Conservation (phyloP, 2,888 invertebrate genomes). For the Drosophila peninsularis region DNA sequence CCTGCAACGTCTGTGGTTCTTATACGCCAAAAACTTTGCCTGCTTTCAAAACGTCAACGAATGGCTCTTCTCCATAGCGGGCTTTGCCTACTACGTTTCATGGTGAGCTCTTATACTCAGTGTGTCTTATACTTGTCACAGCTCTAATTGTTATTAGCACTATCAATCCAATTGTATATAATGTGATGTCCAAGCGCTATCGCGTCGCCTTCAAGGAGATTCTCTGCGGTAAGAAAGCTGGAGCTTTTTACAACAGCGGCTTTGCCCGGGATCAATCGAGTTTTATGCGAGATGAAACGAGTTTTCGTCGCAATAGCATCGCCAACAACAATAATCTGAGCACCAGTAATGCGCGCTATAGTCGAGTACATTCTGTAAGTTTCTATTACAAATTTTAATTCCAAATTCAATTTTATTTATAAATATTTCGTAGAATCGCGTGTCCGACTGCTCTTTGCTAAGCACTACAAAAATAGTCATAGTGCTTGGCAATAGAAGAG, state of each 20-base stretch:
- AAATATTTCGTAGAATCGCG: conserved; percentile 53
- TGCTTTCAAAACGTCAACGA: conserved; percentile 90
- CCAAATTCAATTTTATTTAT: neutral
- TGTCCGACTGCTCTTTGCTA: conserved; percentile 61
- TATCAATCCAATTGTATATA: conserved; percentile 94
- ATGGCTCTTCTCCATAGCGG: conserved; percentile 91
- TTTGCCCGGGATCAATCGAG: conserved; percentile 87
- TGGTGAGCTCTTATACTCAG: conserved; percentile 74
- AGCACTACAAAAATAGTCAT: conserved; percentile 82
- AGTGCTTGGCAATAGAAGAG: conserved; percentile 81
- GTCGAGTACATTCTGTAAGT: conserved; percentile 71
- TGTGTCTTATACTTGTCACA: neutral
- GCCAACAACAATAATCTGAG: conserved; percentile 62
- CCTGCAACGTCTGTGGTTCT: conserved; percentile 93
- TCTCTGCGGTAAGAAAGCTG: conserved; percentile 87
- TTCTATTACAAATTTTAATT: neutral
- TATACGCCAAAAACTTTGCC: conserved; percentile 88
- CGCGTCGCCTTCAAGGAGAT: conserved; percentile 91
- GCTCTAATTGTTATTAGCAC: conserved; percentile 86
- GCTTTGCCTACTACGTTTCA: conserved; percentile 92
- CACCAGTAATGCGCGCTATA: conserved; percentile 62
- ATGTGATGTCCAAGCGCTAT: conserved; percentile 92
- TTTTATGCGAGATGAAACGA: conserved; percentile 87
- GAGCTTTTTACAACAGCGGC: conserved; percentile 85
- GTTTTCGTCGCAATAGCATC: conserved; percentile 87